Conservation (phyloP, 2,888 invertebrate species). For the Eurois occulta region DNA sequence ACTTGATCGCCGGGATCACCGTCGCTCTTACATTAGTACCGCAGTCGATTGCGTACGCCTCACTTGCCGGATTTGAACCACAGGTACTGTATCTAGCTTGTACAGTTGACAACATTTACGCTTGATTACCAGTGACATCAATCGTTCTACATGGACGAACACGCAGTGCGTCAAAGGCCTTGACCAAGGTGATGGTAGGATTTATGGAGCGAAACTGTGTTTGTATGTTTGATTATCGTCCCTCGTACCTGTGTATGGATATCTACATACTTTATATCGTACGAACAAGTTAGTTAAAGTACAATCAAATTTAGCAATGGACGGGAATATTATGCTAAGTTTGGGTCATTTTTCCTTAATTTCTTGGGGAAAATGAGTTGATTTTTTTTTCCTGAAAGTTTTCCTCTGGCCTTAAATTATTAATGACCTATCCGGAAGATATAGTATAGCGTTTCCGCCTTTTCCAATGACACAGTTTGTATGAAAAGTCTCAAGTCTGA, state of each 20-base stretch:
- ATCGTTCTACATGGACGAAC: slow-evolving; percentile 50
- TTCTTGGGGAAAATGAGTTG: slow-evolving; percentile 30
- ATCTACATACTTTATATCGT: neutral
- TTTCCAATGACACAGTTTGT: slow-evolving; percentile 15
- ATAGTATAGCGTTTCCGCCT: neutral
- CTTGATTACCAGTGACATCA: slow-evolving; percentile 45
- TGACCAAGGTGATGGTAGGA: slow-evolving; percentile 46
- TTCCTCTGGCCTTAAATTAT: slow-evolving; percentile 47
- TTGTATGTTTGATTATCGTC: slow-evolving; percentile 15
- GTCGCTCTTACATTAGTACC: slow-evolving; percentile 95
- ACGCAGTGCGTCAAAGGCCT: slow-evolving; percentile 43
- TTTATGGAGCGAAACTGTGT: slow-evolving; percentile 33
- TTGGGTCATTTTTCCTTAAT: neutral
- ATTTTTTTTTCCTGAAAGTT: slow-evolving; percentile 27
- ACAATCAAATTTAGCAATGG: neutral
- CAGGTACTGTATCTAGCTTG: slow-evolving; percentile 87
- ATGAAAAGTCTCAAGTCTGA: neutral
- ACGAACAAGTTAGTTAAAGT: neutral
- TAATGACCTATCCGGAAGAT: slow-evolving; percentile 13
- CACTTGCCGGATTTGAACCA: slow-evolving; percentile 93
- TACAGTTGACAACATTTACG: slow-evolving; percentile 56
- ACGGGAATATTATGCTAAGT: neutral
- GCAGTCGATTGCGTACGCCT: slow-evolving; percentile 94
- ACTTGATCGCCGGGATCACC: slow-evolving; percentile 94
- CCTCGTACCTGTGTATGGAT: neutral